Conservation (phyloP, 2,888 invertebrate genomes). For the Tethea ocularis region DNA sequence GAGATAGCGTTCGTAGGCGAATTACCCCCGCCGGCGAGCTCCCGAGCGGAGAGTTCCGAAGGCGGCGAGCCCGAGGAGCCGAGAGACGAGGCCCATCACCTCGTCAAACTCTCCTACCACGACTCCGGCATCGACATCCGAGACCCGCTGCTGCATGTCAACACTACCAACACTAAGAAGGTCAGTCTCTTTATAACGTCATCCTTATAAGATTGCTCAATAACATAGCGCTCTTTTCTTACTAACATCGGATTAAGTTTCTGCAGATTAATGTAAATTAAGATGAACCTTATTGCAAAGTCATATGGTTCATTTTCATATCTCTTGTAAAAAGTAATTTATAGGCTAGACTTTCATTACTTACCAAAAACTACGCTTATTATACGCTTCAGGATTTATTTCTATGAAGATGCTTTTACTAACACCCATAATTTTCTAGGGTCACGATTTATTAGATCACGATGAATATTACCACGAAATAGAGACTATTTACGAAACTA, state of each 20-base stretch:
- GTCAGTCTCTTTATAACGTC: slow-evolving; percentile 47
- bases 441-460: slow-evolving; percentile 32
- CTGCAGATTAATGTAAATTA: too few species aligned
- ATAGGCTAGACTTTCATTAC: neutral
- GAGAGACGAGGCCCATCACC: slow-evolving; percentile 73
- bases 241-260: too few species aligned
- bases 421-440: slow-evolving; percentile 44
- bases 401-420: slow-evolving; percentile 27
- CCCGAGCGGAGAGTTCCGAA: slow-evolving; percentile 22
- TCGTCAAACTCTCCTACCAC: slow-evolving; percentile 93
- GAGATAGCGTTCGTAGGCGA: slow-evolving; percentile 59
- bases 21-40: slow-evolving; percentile 35
- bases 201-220: too few species aligned
- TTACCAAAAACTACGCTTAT: neutral
- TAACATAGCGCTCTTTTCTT: too few species aligned
- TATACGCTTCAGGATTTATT: neutral
- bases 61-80: slow-evolving; percentile 58
- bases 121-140: slow-evolving; percentile 95
- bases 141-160: slow-evolving; percentile 87
- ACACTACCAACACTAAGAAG: slow-evolving; percentile 86
- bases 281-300: too few species aligned
- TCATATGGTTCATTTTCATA: too few species aligned
- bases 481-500: slow-evolving; percentile 70
- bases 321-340: too few species aligned
- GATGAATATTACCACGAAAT: slow-evolving; percentile 70